Percentiles rank a stretch among this genome's conserved stretches.
phyloP scores from a whole-genome alignment of 2,888 invertebrate species.

The Pyrocoelia pectoralis region DNA sequence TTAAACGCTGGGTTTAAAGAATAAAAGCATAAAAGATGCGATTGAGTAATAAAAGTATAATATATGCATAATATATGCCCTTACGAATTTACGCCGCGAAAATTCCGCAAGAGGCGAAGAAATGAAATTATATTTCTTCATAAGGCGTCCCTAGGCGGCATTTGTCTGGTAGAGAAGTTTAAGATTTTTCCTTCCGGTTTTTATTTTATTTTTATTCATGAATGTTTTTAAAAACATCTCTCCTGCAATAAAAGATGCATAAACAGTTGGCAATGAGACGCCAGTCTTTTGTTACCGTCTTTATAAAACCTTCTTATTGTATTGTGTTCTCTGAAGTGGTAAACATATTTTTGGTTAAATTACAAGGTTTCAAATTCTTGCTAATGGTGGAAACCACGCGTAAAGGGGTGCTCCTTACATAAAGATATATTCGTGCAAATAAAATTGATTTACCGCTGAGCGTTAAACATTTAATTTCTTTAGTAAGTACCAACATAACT shows the following conservation, averaged over 20 bases:
- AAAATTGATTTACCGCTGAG: constrained; percentile 24
- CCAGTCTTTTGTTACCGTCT: constrained; percentile 33
- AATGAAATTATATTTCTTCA: constrained; percentile 55
- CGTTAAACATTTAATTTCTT: constrained; percentile 21
- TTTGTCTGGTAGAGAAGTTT: constrained; percentile 50
- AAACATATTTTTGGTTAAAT: constrained; percentile 29
- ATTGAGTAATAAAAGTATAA: constrained; percentile 50
- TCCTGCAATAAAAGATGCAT: constrained; percentile 47
- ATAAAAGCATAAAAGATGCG: constrained; percentile 29
- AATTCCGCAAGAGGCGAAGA: constrained; percentile 48
- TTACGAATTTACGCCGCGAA: constrained; percentile 47
- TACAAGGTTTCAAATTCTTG: constrained; percentile 12
- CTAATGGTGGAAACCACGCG: constrained; percentile 15
- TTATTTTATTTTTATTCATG: constrained; percentile 54
- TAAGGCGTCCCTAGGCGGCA: constrained; percentile 52
- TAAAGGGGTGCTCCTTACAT: neutral
- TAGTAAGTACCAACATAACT: constrained; percentile 17
- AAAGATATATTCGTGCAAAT: constrained; percentile 3
- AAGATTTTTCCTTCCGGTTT: constrained; percentile 50
- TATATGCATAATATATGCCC: constrained; percentile 51
- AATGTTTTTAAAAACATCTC: constrained; percentile 47
- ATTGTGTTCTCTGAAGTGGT: constrained; percentile 27
- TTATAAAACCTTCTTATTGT: constrained; percentile 34
- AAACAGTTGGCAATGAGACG: constrained; percentile 42
- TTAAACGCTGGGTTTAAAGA: constrained; percentile 28